phyloP scores from a whole-genome alignment of 2,797 vertebrate genomes.

The Tenualosa thibaudeaui region DNA sequence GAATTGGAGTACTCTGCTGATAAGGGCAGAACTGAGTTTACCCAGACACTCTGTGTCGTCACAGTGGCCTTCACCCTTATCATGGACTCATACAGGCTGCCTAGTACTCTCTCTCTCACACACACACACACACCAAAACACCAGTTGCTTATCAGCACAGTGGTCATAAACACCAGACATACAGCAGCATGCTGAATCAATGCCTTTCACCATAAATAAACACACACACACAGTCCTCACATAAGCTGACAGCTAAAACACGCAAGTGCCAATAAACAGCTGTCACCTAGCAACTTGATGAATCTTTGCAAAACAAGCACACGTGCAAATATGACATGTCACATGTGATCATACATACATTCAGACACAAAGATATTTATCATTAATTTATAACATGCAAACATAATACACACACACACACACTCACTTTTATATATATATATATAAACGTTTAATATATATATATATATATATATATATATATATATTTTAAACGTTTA shows the following conservation, averaged over 20 bases:
- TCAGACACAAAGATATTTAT: neutral
- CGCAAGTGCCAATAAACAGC: neutral
- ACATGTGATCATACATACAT: neutral
- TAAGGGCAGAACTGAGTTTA: constrained; percentile 58
- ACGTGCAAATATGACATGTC: neutral
- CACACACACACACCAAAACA: neutral
- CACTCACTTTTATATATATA: neutral
- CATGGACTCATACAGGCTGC: constrained; percentile 60
- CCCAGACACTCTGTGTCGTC: constrained; percentile 70
- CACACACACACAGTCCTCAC: constrained; percentile 11
- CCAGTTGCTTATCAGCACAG: constrained; percentile 37
- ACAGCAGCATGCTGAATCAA: constrained; percentile 10
- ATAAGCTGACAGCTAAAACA: neutral
- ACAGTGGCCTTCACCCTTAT: constrained; percentile 65
- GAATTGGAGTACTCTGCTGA: constrained; percentile 62
- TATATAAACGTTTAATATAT: too few species aligned
- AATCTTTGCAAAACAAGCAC: constrained; percentile 11
- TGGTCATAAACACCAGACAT: constrained; percentile 30
- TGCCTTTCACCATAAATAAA: constrained; percentile 1
- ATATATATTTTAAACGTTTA: too few species aligned
- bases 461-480: too few species aligned
- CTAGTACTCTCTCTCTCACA: constrained; percentile 47
- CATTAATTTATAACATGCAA: too few species aligned
- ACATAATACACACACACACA: neutral
- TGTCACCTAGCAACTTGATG: neutral